phyloP scores from a whole-genome alignment of 2,113 vertebrate genomes.

The Stictonetta naevosa region DNA sequence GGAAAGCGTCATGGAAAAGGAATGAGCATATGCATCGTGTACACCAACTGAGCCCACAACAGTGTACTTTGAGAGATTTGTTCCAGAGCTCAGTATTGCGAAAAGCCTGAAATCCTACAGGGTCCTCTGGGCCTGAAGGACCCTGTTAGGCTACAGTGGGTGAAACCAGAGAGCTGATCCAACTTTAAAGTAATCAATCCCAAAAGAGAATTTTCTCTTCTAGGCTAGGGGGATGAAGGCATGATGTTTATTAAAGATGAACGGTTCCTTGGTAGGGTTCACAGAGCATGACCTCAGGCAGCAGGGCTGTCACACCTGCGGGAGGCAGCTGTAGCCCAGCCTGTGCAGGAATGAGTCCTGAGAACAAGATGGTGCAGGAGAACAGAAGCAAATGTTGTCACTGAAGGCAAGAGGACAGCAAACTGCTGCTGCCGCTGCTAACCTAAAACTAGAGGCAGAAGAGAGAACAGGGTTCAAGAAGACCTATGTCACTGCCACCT shows the following conservation, averaged over 20 bases:
- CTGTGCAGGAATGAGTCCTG: background rate
- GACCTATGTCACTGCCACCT: background rate
- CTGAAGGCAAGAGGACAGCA: background rate
- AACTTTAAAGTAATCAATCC: background rate
- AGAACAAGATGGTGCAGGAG: background rate
- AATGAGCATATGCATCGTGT: fast-evolving
- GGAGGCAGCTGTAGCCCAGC: background rate
- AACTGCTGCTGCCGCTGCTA: background rate
- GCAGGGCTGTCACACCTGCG: background rate
- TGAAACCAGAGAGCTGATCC: background rate
- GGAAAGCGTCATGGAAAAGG: background rate
- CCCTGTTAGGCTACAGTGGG: background rate
- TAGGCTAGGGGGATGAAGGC: background rate
- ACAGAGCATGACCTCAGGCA: background rate
- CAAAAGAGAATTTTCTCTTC: background rate
- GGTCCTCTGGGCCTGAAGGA: background rate
- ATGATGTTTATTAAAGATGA: background rate
- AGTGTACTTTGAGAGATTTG: background rate
- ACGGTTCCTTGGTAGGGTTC: background rate
- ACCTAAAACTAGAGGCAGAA: background rate
- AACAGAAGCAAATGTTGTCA: background rate
- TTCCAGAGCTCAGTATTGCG: background rate
- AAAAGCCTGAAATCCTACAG: background rate
- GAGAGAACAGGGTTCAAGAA: background rate
- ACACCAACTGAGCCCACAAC: background rate